Conservation (phyloP, 2,888 invertebrate genomes). For the Synergus laeviventris region DNA sequence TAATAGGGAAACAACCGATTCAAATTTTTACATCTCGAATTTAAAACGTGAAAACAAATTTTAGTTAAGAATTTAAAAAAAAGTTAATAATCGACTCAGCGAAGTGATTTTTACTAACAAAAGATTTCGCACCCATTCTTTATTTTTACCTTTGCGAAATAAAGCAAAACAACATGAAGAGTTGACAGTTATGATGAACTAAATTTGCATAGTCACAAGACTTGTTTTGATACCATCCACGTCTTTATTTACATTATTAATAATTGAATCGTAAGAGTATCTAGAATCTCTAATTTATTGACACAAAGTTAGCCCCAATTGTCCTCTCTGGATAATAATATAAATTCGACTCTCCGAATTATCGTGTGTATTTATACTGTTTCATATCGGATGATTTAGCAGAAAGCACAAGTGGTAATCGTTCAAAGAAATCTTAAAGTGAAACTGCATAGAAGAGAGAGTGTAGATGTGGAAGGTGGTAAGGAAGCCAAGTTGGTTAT, state of each 20-base stretch:
- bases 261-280: slow-evolving; percentile 29
- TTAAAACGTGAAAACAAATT: no score
- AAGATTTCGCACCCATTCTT: background rate
- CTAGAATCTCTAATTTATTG: slow-evolving; percentile 36
- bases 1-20: slow-evolving; percentile 18
- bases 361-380: slow-evolving; percentile 27
- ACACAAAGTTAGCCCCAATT: slow-evolving; percentile 32
- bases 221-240: slow-evolving; percentile 1
- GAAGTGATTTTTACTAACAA: background rate
- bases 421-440: slow-evolving; percentile 34
- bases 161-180: background rate
- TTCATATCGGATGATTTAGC: slow-evolving; percentile 37
- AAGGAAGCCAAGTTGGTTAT: slow-evolving; percentile 66
- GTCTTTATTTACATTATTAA: slow-evolving; percentile 27
- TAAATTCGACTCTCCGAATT: slow-evolving; percentile 38
- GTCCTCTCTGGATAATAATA: slow-evolving; percentile 26
- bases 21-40: no score
- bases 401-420: slow-evolving; percentile 36
- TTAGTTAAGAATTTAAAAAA: no score
- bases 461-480: slow-evolving; percentile 53
- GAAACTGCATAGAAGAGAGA: slow-evolving; percentile 19
- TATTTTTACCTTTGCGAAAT: background rate
- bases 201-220: slow-evolving; percentile 17
- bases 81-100: background rate
- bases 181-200: slow-evolving; percentile 4